Conservation (phyloP, 1,140 invertebrate genomes). For the Drosophila setifemur region DNA sequence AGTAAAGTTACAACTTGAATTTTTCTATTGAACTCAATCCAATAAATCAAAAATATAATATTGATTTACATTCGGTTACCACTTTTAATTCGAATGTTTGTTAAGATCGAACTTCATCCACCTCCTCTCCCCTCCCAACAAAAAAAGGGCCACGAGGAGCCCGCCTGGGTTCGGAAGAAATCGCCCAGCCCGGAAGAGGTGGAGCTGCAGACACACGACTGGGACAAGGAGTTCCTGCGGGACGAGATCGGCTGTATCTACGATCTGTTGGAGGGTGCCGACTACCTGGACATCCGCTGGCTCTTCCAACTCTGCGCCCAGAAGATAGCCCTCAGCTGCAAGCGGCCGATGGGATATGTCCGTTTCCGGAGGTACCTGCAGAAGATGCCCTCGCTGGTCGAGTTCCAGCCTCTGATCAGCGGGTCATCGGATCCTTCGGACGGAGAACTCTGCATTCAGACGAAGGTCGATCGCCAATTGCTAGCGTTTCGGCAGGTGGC, state of each 20-base stretch:
- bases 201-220: constrained; percentile 10
- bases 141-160: constrained; percentile 16
- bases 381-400: background rate
- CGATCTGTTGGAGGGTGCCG: constrained; percentile 7
- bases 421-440: no score
- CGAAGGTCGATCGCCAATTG: no score
- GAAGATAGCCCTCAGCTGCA: background rate
- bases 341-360: background rate
- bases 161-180: constrained; percentile 1
- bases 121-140: no score
- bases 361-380: background rate
- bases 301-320: constrained; percentile 17
- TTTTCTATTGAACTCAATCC: no score
- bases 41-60: no score
- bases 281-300: constrained; percentile 27
- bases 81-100: no score
- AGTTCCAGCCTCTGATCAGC: background rate
- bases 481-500: no score
- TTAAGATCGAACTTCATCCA: no score
- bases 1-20: no score
- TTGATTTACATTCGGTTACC: no score
- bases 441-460: no score
- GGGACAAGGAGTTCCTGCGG: constrained; percentile 33
- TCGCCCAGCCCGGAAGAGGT: background rate
- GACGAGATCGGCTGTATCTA: background rate